A percentile compares a stretch with the other conserved stretches of the same genome.
Conservation (phyloP, 1,140 invertebrate genomes). For the Drosophila lacteicornis region DNA sequence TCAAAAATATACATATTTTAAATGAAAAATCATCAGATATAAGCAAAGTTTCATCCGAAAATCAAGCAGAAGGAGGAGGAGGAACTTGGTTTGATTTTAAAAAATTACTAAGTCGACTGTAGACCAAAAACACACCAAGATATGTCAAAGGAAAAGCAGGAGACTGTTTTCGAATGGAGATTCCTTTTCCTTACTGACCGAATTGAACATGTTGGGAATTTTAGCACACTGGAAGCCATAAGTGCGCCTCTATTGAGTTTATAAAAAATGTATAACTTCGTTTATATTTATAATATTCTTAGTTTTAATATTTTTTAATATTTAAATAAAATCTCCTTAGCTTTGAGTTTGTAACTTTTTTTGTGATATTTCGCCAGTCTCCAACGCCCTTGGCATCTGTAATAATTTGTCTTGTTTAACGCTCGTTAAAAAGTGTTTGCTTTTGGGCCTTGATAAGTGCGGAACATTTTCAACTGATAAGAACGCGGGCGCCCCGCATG, state of each 20-base stretch:
- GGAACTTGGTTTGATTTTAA: not conserved
- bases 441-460: constrained; percentile 34
- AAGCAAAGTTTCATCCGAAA: not conserved
- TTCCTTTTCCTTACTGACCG: too few relatives aligned
- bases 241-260: too few relatives aligned
- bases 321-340: not conserved
- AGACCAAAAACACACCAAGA: not conserved
- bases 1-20: not conserved
- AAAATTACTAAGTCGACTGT: too few relatives aligned
- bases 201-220: not conserved
- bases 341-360: not conserved
- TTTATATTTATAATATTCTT: too few relatives aligned
- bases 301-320: not conserved
- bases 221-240: too few relatives aligned
- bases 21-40: not conserved
- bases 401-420: constrained; percentile 67
- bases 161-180: too few relatives aligned
- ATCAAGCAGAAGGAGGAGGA: not conserved
- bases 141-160: not conserved
- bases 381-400: constrained; percentile 15
- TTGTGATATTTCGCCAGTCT: not conserved
- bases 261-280: too few relatives aligned
- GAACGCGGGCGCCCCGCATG: constrained; percentile 6
- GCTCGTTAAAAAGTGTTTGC: constrained; percentile 51
- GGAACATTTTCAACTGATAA: constrained; percentile 43